phyloP scores from a whole-genome alignment of 2,113 vertebrate species.

The Hemicordylus capensis region DNA sequence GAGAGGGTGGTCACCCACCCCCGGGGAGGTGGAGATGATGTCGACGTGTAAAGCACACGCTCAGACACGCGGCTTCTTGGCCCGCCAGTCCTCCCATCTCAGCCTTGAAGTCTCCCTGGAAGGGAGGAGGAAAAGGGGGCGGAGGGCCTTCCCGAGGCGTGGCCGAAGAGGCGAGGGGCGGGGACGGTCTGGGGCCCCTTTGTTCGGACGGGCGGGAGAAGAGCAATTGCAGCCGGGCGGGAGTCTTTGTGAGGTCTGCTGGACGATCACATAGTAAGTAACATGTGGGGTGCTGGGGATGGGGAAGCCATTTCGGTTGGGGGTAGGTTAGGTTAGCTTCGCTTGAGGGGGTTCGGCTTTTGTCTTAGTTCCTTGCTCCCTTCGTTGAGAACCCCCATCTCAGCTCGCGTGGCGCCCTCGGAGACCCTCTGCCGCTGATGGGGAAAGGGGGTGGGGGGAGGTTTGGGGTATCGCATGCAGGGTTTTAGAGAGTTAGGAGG shows the following conservation, averaged over 20 bases:
- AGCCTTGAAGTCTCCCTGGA: background rate
- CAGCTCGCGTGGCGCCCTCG: background rate
- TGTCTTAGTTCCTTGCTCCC: background rate
- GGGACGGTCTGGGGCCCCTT: conserved; percentile 1
- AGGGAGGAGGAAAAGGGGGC: background rate
- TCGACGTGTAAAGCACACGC: background rate
- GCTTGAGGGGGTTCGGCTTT: background rate
- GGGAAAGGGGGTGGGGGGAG: background rate
- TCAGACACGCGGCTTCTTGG: background rate
- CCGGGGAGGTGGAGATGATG: background rate
- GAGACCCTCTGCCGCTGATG: background rate
- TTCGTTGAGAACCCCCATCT: background rate
- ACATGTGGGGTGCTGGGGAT: background rate
- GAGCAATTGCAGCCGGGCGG: background rate
- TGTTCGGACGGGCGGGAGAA: conserved; percentile 21
- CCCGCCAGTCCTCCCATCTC: background rate
- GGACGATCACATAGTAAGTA: background rate
- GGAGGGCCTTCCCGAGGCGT: background rate
- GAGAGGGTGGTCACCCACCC: background rate
- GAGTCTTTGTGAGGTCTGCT: background rate
- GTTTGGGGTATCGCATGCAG: background rate
- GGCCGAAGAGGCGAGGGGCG: conserved; percentile 2
- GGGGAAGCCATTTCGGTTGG: no score
- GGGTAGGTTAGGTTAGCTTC: no score
- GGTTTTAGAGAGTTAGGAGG: background rate